Evolutionary conservation across 2,888 invertebrate genomes (phyloP).

Genomic region (Tinea trinotella): DNA sequence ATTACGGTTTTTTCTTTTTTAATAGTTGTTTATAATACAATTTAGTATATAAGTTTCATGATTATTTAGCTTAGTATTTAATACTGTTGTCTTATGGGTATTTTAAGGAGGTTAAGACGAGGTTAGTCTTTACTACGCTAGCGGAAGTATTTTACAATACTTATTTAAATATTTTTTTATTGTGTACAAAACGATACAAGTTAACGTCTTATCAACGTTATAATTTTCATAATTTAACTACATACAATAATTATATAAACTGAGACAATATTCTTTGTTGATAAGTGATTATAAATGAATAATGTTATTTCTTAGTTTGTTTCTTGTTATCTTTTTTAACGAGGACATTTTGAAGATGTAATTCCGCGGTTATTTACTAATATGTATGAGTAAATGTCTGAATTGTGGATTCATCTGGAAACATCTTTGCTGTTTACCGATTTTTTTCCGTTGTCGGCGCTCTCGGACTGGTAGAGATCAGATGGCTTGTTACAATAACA

Average conservation of each 20-base stretch:
- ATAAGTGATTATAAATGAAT: constrained; percentile 10
- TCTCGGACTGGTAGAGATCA: no score
- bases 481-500: no score
- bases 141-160: constrained; percentile 4
- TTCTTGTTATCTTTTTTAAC: background rate
- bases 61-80: no score
- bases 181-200: background rate
- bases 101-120: background rate
- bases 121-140: background rate
- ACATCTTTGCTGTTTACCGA: no score
- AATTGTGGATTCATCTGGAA: no score
- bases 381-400: background rate
- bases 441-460: no score
- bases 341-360: constrained; percentile 8
- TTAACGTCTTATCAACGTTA: background rate
- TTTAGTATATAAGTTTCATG: no score
- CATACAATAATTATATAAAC: constrained; percentile 9
- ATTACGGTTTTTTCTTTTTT: no score
- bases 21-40: no score
- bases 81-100: no score
- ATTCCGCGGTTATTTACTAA: constrained; percentile 3
- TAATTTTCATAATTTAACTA: constrained; percentile 2
- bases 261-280: constrained; percentile 7
- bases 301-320: constrained; percentile 7
- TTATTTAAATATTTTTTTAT: background rate